These are phyloP conservation scores for Cervus canadensis DNA, from an alignment of 2,113 vertebrate genomes.

Conservation along the genomic window DNA sequence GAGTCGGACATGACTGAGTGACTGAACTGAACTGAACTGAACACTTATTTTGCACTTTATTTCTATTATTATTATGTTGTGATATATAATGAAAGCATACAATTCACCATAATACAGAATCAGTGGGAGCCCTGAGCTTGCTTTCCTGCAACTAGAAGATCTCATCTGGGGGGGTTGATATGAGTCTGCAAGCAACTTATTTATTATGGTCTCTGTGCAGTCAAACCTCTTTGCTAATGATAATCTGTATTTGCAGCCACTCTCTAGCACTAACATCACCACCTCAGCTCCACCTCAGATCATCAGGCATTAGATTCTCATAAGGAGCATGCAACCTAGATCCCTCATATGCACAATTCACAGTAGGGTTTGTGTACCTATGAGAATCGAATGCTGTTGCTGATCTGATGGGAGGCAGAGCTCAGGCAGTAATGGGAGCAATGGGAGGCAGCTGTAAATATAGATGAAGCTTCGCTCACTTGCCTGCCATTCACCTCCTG, in stretches of 20 bases:
- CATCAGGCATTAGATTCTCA: not conserved
- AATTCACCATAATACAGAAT: not conserved
- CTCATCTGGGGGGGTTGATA: not conserved
- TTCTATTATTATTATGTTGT: not conserved
- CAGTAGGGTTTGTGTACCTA: not conserved
- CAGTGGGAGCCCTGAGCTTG: not conserved
- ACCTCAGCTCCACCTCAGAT: not conserved
- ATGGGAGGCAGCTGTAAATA: not conserved
- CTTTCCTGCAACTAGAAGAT: not conserved
- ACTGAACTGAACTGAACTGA: not conserved
- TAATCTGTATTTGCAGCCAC: not conserved
- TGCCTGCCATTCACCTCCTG: not conserved
- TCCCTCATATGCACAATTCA: not conserved
- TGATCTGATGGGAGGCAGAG: not conserved
- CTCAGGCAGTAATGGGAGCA: not conserved
- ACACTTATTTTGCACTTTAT: not conserved
- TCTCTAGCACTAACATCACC: not conserved
- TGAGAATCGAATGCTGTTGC: not conserved
- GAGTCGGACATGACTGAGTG: rapidly evolving
- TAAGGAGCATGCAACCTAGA: not conserved
- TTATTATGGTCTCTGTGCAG: not conserved
- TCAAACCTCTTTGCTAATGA: not conserved
- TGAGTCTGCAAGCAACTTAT: not conserved
- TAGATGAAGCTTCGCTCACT: not conserved
- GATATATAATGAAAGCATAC: not conserved